Evolutionary conservation across 2,888 invertebrate species (phyloP), one percentile per base, ranked within the genome.

Genomic region (Sceliomorpha sp.): DNA sequence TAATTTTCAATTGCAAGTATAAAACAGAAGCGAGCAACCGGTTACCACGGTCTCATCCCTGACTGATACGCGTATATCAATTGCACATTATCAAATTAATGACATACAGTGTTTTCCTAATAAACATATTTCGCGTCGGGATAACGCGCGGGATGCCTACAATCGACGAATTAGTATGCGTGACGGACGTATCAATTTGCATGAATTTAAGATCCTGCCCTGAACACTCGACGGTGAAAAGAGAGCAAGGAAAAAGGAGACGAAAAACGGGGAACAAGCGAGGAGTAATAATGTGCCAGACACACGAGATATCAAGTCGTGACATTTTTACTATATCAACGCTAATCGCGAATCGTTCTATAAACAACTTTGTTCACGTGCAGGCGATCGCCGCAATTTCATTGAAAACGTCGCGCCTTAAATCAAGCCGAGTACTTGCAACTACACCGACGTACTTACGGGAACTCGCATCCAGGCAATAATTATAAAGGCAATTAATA

Each of bases 401-500:
- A 59, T 53, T 66, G 59, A 66, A 66, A 59, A 59, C 39, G 58
- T 53, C 17, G 47, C 47, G 20, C 51, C 59, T 59, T 66, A 66
- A 66, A 59, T 59, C 58, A 66, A 58, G 29, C 36, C 15, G 51
- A 15, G 50, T 37, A 64, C 51, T n/a, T n/a, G 39, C 56, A 51
- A 37, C 17, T 44, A 39, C 32, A 31, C 29, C 48, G 34, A 48
- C 63, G 34, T 45, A 47, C 44, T 42, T 14, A 55, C 34, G 20
- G 37, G 37, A 20, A 37, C 9, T 9, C 37, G 37, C 20, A 53
- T 37, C 47, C 32, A 39, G 59, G 14, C 48, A 66, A 66, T 66
- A 66, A 66, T 66, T 66, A 66, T 67, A 67, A 60, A 60, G 48
- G 59, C 48, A 67, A 67, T 67, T 67, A 67, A 67, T 67, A 67